Base-by-base conservation (phyloP, 2,113 vertebrate genomes). In the Tenebrosternarchus preto region DNA sequence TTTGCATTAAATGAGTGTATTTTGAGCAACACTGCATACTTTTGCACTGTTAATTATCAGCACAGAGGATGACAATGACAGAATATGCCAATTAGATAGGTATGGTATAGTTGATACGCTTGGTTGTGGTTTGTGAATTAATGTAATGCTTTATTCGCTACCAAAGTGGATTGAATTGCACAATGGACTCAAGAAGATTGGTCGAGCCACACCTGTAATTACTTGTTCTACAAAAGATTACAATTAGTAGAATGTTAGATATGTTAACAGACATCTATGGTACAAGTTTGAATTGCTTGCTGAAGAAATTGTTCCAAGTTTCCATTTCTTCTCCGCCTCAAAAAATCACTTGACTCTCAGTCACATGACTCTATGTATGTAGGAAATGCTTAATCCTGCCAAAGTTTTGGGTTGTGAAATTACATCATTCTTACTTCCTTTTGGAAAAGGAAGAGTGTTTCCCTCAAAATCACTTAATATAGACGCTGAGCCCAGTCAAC, bases 351-450 rank as follows among this genome's bases (percentile, higher is more conserved):
- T 50, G 43, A 50, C 43, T 2, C 83, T 59, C 71, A 5, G 24
- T 50, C 43, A 50, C n/a, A n/a, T n/a, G n/a, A n/a, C 15, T 12
- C 43, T 57, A 63, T 74, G 59, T 80, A 72, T 78, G 25, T 57
- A 81, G 73, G 71, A 84, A 71, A 75, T 60, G 73, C 66, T 75
- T 72, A n/a, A 76, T 81, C 80, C 80, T 76, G 80, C 66, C 68
- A n/a, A 72, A 43, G 76, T 43, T 83, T 71, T 69, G 76, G 76
- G 75, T 79, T 73, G 69, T 82, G 76, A 71, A 79, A 68, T 89
- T 81, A 86, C 76, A 59, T 87, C 89, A 88, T 73, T 46, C 78
- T 86, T 46, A 71, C 79, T 86, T 85, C 88, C 84, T 81, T 81
- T 83, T 75, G 82, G 73, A 85, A 88, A 86, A 80, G 79, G 43